Conservation (phyloP, 2,797 vertebrate species). For the Bryconaethiops microstoma region DNA sequence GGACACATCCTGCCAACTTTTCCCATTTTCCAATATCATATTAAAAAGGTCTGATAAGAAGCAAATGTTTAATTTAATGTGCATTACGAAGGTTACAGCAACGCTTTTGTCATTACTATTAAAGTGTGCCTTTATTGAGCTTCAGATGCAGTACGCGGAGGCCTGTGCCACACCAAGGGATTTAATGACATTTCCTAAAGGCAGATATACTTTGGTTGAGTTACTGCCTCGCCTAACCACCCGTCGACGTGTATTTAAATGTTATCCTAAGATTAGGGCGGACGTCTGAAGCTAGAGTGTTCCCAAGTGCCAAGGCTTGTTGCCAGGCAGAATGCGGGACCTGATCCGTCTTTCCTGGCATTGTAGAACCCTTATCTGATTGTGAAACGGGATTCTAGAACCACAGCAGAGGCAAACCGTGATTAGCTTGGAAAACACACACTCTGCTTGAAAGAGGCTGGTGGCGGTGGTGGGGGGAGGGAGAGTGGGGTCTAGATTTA, state of each 20-base stretch:
- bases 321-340: constrained; percentile 25
- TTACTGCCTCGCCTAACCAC: constrained; percentile 11
- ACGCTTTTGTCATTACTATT: constrained; percentile 6
- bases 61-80: constrained; percentile 18
- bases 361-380: constrained; percentile 9
- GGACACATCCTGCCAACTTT: not conserved
- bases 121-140: constrained; percentile 5
- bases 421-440: constrained; percentile 17
- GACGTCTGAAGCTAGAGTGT: constrained; percentile 4
- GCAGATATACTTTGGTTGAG: constrained; percentile 23
- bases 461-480: not conserved
- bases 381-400: not conserved
- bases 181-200: constrained; percentile 32
- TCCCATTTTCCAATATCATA: not conserved
- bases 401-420: not conserved
- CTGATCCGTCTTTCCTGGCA: not conserved
- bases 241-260: constrained; percentile 30
- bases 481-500: not conserved
- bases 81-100: not conserved
- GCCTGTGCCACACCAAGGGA: constrained; percentile 21
- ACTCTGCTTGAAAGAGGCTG: not conserved
- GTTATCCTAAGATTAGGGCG: constrained; percentile 31
- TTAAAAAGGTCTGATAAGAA: constrained; percentile 26
- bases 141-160: not conserved
- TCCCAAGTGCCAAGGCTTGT: constrained; percentile 7